Evolutionary conservation across 1,140 invertebrate species (phyloP).

Genomic region (Sitodiplosis mosellana): DNA sequence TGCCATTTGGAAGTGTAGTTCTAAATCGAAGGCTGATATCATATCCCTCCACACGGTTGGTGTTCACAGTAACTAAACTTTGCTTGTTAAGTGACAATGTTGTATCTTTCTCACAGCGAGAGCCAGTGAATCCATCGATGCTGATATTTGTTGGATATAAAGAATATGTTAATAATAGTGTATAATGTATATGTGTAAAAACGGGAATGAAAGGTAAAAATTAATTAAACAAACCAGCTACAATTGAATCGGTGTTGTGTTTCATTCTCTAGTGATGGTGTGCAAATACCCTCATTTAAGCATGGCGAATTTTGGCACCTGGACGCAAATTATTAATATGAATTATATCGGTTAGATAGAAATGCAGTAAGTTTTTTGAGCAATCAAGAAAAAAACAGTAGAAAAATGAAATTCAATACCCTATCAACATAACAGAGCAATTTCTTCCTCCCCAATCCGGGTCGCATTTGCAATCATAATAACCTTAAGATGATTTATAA

Average conservation of each 20-base stretch:
- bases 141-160: no score
- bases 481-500: constrained; percentile 11
- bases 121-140: constrained; percentile 33
- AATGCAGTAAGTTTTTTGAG: no score
- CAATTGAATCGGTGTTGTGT: constrained; percentile 70
- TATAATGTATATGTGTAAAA: no score
- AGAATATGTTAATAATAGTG: no score
- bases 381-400: no score
- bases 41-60: constrained; percentile 63
- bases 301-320: constrained; percentile 58
- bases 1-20: constrained; percentile 68
- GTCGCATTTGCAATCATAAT: constrained; percentile 66
- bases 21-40: constrained; percentile 78
- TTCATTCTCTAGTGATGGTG: constrained; percentile 58
- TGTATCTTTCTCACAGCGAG: constrained; percentile 60
- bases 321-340: no score
- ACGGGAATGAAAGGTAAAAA: no score
- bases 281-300: constrained; percentile 65
- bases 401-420: no score
- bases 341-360: no score
- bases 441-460: constrained; percentile 76
- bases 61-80: constrained; percentile 60
- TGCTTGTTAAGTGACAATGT: constrained; percentile 68
- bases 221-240: constrained; percentile 53
- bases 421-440: constrained; percentile 64